Conservation (phyloP, 2,888 invertebrate species). For the Rapana venosa region DNA sequence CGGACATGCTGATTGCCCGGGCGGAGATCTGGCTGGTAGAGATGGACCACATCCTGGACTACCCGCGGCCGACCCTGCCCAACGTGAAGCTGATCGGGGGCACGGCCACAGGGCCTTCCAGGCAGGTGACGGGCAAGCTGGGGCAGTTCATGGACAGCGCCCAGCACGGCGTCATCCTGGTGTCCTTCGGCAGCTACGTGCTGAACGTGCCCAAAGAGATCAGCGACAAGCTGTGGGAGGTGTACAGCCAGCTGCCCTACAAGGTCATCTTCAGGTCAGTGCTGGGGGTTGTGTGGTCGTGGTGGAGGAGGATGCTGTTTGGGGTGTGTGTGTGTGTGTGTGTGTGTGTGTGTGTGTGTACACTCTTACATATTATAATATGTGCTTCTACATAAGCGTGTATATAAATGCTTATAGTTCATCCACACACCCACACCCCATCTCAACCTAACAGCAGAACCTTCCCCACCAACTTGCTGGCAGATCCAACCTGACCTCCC, state of each 20-base stretch:
- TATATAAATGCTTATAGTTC: background rate
- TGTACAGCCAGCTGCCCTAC: constrained; percentile 48
- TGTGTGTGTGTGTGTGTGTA: background rate
- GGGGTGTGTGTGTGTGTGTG: background rate
- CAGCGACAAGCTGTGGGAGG: constrained; percentile 45
- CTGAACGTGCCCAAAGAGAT: constrained; percentile 42
- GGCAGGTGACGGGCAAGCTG: constrained; percentile 51
- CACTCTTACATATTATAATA: too few species aligned
- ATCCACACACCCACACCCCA: too few species aligned
- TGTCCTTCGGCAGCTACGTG: constrained; percentile 58
- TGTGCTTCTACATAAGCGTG: background rate
- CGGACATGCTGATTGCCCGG: constrained; percentile 42
- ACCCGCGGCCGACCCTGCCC: constrained; percentile 53
- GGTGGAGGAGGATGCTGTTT: constrained; percentile 22
- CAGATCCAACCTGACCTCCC: constrained; percentile 47
- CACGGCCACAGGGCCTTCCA: constrained; percentile 53
- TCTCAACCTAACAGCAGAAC: too few species aligned
- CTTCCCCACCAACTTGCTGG: too few species aligned
- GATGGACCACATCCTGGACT: constrained; percentile 56
- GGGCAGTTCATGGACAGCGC: constrained; percentile 52
- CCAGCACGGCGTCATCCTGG: constrained; percentile 54
- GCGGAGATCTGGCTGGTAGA: constrained; percentile 53
- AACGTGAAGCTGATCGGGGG: constrained; percentile 58
- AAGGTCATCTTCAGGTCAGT: constrained; percentile 49
- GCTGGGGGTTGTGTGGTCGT: background rate